Conservation (phyloP, 2,113 vertebrate genomes). For the Hassar affinis region DNA sequence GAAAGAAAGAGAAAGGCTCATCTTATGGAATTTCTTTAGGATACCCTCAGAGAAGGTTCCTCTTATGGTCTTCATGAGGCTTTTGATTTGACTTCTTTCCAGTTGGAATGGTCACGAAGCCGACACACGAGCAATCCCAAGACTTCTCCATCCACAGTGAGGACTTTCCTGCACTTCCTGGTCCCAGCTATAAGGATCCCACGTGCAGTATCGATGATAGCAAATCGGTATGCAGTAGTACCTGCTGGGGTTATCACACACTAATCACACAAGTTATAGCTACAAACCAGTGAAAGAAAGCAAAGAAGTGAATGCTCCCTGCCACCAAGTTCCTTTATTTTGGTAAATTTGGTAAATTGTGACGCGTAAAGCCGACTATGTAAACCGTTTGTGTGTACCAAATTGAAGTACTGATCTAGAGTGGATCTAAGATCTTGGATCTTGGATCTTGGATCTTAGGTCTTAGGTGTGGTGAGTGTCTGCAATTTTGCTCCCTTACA, state of each 20-base stretch:
- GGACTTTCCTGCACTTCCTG: conserved; percentile 98
- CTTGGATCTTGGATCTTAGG: no score
- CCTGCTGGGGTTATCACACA: neutral
- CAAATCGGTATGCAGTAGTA: conserved; percentile 79
- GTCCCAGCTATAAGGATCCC: conserved; percentile 96
- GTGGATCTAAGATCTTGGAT: no score
- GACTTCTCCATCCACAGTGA: conserved; percentile 99
- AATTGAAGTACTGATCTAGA: neutral
- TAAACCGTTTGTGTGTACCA: no score
- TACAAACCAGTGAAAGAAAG: neutral
- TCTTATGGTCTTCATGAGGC: neutral
- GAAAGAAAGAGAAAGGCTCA: neutral
- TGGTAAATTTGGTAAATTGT: no score
- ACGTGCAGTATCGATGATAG: conserved; percentile 93
- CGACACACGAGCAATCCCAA: conserved; percentile 96
- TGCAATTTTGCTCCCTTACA: neutral
- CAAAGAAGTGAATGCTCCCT: no score
- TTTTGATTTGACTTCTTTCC: neutral
- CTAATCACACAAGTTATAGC: neutral
- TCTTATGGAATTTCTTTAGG: neutral
- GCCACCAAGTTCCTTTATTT: no score
- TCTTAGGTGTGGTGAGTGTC: neutral
- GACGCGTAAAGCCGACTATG: no score
- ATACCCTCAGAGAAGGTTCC: neutral
- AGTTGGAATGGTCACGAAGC: conserved; percentile 97